Evolutionary conservation across 2,888 invertebrate species (phyloP), one percentile per base, ranked within the genome.

Genomic region (Heliconius hortense): DNA sequence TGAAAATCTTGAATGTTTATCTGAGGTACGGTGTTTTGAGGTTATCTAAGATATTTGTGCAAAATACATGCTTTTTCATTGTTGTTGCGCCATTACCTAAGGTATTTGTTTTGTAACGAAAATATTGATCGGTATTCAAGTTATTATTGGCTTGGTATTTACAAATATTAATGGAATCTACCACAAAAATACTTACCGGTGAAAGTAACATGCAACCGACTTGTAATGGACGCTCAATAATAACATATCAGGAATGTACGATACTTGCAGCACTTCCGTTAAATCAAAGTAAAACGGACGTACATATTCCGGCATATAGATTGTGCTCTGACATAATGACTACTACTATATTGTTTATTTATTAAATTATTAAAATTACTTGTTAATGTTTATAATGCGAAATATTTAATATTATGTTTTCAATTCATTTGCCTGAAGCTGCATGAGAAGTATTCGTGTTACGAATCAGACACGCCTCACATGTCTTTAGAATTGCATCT

Each of bases 371-470:
- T n/a, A 35, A 75, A 69, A 59, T 21, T 24, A 60, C 21, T 35
- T 28, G 43, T 35, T 48, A 26, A 26, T 31, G 5, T 39, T 28
- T 73, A 24, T 59, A 72, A 26, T 66, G 5, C 31, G 18, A 75
- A 31, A 72, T 67, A 72, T 68, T 74, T 48, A 24, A 68, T 35
- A 62, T 77, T 80, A 80, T 82, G 83, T 86, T 85, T 84, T 85
- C 82, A 82, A 79, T 81, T 78, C 81, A 88, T 90, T 89, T 89
- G 87, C 82, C 79, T 83, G 83, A 84, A 84, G 84, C 80, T 79
- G 79, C 89, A 89, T 86, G 87, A 83, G 81, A 76, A 79, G 79
- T 81, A 81, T 78, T 83, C 88, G 86, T 89, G 88, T 83, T 79
- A 77, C 72, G 67, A 78, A 77, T 77, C 74, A 75, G 79, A 79